Percentiles rank a stretch among this genome's conserved stretches.
These are phyloP conservation scores for Steinernema hermaphroditum DNA, from an alignment of 2,888 invertebrate species.

Conservation along the genomic window DNA sequence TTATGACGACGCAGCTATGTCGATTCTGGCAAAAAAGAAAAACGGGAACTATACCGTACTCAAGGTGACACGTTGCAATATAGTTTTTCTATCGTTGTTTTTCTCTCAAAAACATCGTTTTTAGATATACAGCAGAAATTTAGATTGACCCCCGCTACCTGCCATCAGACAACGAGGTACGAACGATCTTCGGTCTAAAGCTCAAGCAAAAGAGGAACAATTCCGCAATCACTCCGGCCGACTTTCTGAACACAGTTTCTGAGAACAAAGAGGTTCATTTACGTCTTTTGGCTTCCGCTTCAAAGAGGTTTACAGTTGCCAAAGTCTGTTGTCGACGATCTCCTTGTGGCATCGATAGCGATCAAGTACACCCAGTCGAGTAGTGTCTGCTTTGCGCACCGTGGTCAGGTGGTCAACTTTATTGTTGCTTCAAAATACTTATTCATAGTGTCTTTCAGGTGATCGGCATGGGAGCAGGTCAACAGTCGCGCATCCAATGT, in stretches of 20 bases:
- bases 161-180: slow-evolving; percentile 80
- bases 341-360: slow-evolving; percentile 92
- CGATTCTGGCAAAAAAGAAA: slow-evolving; percentile 88
- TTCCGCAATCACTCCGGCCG: slow-evolving; percentile 77
- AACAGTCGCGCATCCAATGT: slow-evolving; percentile 97
- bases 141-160: slow-evolving; percentile 85
- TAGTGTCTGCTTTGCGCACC: slow-evolving; percentile 91
- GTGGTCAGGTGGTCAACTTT: slow-evolving; percentile 73
- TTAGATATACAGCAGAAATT: background rate
- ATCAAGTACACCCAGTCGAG: slow-evolving; percentile 98
- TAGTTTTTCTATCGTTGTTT: too few species aligned
- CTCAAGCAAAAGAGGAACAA: slow-evolving; percentile 88
- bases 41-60: slow-evolving; percentile 87
- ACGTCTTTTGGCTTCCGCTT: background rate
- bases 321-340: slow-evolving; percentile 79
- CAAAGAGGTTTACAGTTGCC: slow-evolving; percentile 72
- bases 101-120: background rate
- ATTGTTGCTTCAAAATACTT: background rate
- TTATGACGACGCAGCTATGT: slow-evolving; percentile 81
- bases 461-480: slow-evolving; percentile 96
- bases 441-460: too few species aligned
- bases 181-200: slow-evolving; percentile 81
- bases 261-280: slow-evolving; percentile 73
- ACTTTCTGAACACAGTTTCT: slow-evolving; percentile 81
- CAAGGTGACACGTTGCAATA: too few species aligned